Evolutionary conservation across 2,797 vertebrate genomes (phyloP), one percentile per base, ranked within the genome.

Genomic region (Urocyon cinereoargenteus): DNA sequence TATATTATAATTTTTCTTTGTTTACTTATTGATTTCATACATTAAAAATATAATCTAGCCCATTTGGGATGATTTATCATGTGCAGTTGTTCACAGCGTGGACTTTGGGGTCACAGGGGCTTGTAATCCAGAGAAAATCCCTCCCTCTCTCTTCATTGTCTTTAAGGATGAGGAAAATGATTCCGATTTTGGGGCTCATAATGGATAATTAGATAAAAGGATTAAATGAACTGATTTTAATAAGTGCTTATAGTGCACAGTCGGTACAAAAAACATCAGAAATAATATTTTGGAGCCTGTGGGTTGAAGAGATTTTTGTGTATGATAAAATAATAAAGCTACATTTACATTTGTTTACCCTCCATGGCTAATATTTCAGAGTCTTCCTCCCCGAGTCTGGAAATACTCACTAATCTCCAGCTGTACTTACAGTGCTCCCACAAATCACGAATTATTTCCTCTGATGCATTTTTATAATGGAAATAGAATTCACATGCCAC

Each of bases 281-380:
- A 64, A 61, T 61, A 34, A 19, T 61, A 62, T 34, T 66, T 28
- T 49, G 53, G 55, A 75, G 16, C 70, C 49, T 59, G 34, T 83
- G 53, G 15, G 14, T 64, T 40, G 64, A 64, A 93, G 15, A 87
- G 5, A 73, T 73, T 83, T 96, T 87, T 90, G 21, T 82, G 96
- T 77, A 59, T 61, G 61, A 49, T 59, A 73, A 66, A 59, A 77
- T 40, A 45, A 70, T 51, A 84, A 87, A 49, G 10, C 59, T 88
- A 28, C 21, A 3, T 83, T 92, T 94, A 22, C 15, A 75, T 40
- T 84, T 75, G 19, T 24, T 84, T 83, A 22, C n/a, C 68, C 36
- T 78, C 24, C 15, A 0, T 95, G 77, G 9, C 31, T 93, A 45
- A 7, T 66, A 34, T 86, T 96, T 49, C 79, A 51, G 49, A 53